Percentiles rank a stretch among this genome's conserved stretches.
Conservation (phyloP, 2,113 vertebrate genomes). For the Rousettus leschenaultii region DNA sequence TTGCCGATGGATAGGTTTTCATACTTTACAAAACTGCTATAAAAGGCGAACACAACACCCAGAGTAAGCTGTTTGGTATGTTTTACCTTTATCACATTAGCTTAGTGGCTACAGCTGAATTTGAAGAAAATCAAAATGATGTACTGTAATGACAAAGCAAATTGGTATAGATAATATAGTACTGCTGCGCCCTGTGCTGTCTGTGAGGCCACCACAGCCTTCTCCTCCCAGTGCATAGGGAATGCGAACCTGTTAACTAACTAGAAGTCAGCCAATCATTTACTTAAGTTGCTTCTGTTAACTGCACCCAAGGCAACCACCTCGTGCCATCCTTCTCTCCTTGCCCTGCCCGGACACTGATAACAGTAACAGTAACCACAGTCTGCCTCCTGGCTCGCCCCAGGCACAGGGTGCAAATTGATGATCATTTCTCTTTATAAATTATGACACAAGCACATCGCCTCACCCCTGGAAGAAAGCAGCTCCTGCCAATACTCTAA, state of each 20-base stretch:
- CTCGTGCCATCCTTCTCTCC: neutral
- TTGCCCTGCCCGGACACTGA: conserved; percentile 59
- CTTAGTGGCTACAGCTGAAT: neutral
- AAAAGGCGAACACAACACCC: neutral
- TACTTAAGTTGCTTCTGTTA: neutral
- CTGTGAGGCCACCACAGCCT: neutral
- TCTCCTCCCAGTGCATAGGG: neutral
- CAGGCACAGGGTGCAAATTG: conserved; percentile 73
- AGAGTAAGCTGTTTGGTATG: neutral
- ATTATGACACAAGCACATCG: conserved; percentile 78
- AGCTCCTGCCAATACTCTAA: conserved; percentile 82
- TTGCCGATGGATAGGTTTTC: neutral
- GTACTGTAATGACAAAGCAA: neutral
- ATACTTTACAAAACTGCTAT: neutral
- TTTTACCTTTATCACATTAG: neutral
- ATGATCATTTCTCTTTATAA: conserved; percentile 82
- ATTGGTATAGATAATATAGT: neutral
- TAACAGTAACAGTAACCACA: conserved; percentile 72
- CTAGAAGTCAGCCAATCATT: neutral
- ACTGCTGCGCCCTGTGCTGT: neutral
- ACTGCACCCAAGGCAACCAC: neutral
- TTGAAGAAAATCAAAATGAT: conserved; percentile 26
- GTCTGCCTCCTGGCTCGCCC: conserved; percentile 68
- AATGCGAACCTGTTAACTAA: neutral
- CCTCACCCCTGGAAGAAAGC: conserved; percentile 81